Evolutionary conservation across 1,140 invertebrate genomes (phyloP), one percentile per base, ranked within the genome.

Genomic region (Semibalanus balanoides): DNA sequence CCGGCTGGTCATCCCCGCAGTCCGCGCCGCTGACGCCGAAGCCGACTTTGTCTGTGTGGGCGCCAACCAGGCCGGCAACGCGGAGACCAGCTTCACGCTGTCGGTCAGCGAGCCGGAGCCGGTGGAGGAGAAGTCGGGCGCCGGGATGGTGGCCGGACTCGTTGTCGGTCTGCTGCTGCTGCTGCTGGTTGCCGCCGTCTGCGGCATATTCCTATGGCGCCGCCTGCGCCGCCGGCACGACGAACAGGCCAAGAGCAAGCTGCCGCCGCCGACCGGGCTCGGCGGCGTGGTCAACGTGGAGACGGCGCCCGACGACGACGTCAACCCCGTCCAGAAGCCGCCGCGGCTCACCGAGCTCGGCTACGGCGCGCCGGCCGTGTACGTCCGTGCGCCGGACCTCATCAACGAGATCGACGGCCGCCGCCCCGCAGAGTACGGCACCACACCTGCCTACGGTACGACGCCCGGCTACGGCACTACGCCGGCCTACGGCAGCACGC

Each of bases 1-100:
- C 74, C 88, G 88, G 7, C 85, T 98, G 73, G 87, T 96, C 29
- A 87, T 98, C 74, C 93, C 92, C 30, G 93, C 94, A 81, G 91
- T 93, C 11, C 91, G 92, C 82, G 91, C 94, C 82, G 88, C 91
- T 17, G 94, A 97, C 82, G 91, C 92, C 31, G 92, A 90, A 31
- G 69, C 75, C 11, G 71, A 40, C 19, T 74, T 80, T 22, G 31
- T 74, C 0, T 95, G 93, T 81, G 84, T 90, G 0, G 93, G 92
- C 0, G 90, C 93, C 80, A 95, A 95, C 81, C 87, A 89, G 9
- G 93, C 92, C 0, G 93, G 93, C n/a, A 87, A 85, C 75, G 86
- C 88, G 0, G 87, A 88, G 76, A 88, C 90, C 1, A 94, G 94
- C 81, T 91, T 92, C 76, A 92, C 92, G 0, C 86, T 95, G 31